These are phyloP conservation scores for Tiaroga cobitis DNA, from an alignment of 2,797 vertebrate species.

Conservation along the genomic window DNA sequence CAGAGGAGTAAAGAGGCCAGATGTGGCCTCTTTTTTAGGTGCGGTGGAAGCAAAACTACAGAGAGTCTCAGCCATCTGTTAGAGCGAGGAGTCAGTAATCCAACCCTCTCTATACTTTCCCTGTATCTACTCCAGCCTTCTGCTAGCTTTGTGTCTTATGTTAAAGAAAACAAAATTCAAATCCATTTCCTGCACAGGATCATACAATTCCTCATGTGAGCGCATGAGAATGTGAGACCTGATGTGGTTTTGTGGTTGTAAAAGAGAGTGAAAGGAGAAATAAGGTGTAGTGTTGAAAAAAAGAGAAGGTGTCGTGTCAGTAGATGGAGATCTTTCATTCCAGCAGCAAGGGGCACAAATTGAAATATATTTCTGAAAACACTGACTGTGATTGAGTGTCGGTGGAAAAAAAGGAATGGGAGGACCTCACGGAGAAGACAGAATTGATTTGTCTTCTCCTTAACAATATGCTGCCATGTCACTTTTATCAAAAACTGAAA, in stretches of 20 bases:
- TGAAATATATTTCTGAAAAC: slow-evolving; percentile 50
- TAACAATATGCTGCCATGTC: background rate
- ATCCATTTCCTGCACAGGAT: slow-evolving; percentile 67
- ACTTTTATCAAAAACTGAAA: background rate
- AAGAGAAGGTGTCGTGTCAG: slow-evolving; percentile 53
- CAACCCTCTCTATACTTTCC: slow-evolving; percentile 38
- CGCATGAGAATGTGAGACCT: slow-evolving; percentile 62
- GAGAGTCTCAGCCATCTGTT: slow-evolving; percentile 85
- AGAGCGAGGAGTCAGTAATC: slow-evolving; percentile 68
- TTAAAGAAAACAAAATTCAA: slow-evolving; percentile 65
- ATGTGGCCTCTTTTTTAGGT: slow-evolving; percentile 87
- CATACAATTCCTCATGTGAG: slow-evolving; percentile 61
- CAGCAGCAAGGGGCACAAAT: slow-evolving; percentile 46
- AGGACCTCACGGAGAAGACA: slow-evolving; percentile 7
- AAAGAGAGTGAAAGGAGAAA: slow-evolving; percentile 28
- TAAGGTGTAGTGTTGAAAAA: slow-evolving; percentile 46
- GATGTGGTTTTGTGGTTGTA: slow-evolving; percentile 34
- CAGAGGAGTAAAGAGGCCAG: slow-evolving; percentile 72
- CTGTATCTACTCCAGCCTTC: slow-evolving; percentile 49
- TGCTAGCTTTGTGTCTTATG: slow-evolving; percentile 60
- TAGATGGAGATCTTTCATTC: slow-evolving; percentile 51
- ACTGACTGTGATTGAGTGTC: slow-evolving; percentile 10
- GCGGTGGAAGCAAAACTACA: slow-evolving; percentile 79
- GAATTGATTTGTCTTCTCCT: background rate
- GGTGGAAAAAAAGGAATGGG: background rate